Evolutionary conservation across 2,888 invertebrate species (phyloP), one percentile per base, ranked within the genome.

Genomic region (Electrophaes corylata): DNA sequence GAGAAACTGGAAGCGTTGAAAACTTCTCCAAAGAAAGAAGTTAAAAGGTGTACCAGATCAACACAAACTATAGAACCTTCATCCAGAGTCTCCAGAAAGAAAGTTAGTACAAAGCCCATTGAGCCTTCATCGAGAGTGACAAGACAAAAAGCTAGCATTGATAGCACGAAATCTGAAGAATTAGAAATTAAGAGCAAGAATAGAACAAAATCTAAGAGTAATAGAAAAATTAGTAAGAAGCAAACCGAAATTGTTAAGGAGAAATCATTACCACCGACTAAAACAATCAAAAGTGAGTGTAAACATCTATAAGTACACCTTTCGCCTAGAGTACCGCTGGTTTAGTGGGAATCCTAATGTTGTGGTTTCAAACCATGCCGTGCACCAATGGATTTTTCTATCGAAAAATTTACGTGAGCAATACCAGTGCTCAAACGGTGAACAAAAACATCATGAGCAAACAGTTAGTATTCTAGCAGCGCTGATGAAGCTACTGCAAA

Each of bases 1-100:
- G 91, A 92, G 61, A 84, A 71, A 59, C 62, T 79, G 10, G 85
- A 86, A 18, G 76, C 76, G 1, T 65, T 75, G 4, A 86, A 83
- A 65, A 67, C 60, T 51, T 43, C 54, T 14, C 64, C 67, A 33
- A 79, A 77, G 26, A 80, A 77, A 26, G 81, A 81, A 62, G 62
- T 62, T 11, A 60, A 67, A 16, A 78, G 82, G 56, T 75, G 73
- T 60, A 86, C 87, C 4, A 79, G 88, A 40, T 84, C 85, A 11
- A 80, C 14, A 23, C 56, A 35, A 39, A 16, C 33, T 35, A 16
- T 46, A 31, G 26, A 58, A 47, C 60, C 41, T n/a, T 54, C 54
- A 0, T 12, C 50, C 20, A 54, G 47, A 48, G 43, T 55, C 11
- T 56, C 60, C 2, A 47, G 55, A 33, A 35, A 55, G 19, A 51